Evolutionary conservation across 92 coral and sea anemone species (phyloP).

Genomic region (Porites cylindrica): DNA sequence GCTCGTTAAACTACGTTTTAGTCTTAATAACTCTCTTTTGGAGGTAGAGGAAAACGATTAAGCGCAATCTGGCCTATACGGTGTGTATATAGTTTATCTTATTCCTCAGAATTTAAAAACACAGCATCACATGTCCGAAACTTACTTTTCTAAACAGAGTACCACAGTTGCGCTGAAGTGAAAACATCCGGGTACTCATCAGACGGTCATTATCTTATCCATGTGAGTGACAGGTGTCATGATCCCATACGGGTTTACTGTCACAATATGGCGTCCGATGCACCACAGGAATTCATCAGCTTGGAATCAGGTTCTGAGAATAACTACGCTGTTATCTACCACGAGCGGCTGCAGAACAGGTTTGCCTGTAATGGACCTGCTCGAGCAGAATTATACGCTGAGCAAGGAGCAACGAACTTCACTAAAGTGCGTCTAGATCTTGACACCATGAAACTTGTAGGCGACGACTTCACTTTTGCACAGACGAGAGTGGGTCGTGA

Average conservation of each 20-base stretch:
- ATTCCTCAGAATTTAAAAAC: too few species aligned
- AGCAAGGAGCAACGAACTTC: conserved; percentile 83
- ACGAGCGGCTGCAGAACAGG: conserved; percentile 80
- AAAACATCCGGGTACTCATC: conserved; percentile 76
- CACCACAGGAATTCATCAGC: conserved; percentile 84
- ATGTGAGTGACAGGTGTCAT: conserved; percentile 77
- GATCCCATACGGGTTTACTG: conserved; percentile 92
- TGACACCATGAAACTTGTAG: conserved; percentile 67
- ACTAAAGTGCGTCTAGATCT: conserved; percentile 80
- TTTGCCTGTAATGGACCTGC: conserved; percentile 90
- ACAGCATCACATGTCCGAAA: too few species aligned
- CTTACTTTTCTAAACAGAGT: conserved; percentile 57
- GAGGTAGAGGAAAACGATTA: too few species aligned
- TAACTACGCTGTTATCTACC: conserved; percentile 89
- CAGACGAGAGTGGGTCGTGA: conserved; percentile 59
- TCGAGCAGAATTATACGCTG: conserved; percentile 72
- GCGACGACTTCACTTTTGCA: conserved; percentile 81
- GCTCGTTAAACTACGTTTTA: too few species aligned
- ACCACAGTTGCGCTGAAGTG: conserved; percentile 86
- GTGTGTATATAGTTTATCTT: too few species aligned
- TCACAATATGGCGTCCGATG: conserved; percentile 69
- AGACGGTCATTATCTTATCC: conserved; percentile 90
- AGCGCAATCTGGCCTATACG: too few species aligned
- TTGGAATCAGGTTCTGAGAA: conserved; percentile 81
- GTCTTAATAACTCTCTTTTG: too few species aligned